Conservation (phyloP, 2,113 vertebrate genomes). For the Planiliza haematocheilus region DNA sequence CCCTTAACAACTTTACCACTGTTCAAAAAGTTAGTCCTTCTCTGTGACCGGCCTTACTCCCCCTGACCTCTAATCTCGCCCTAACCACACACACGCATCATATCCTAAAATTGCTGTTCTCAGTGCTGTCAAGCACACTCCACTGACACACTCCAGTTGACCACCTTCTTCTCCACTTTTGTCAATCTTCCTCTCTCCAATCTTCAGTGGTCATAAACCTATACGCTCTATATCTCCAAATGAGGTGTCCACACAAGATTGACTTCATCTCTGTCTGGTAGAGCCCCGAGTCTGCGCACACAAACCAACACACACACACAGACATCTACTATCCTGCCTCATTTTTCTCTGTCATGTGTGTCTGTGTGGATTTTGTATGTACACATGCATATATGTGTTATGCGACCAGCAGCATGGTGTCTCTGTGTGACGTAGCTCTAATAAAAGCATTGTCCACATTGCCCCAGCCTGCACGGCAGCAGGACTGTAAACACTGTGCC, state of each 20-base stretch:
- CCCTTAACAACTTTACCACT: not conserved
- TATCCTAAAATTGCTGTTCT: slow-evolving; percentile 22
- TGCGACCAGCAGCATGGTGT: slow-evolving; percentile 40
- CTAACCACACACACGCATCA: not conserved
- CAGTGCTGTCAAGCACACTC: slow-evolving; percentile 9
- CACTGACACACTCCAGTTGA: slow-evolving; percentile 11
- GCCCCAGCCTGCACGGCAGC: slow-evolving; percentile 41
- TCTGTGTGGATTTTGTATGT: slow-evolving; percentile 29
- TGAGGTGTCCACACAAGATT: slow-evolving; percentile 41
- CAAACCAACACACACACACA: not conserved
- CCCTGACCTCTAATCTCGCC: not conserved
- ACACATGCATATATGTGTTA: slow-evolving; percentile 11
- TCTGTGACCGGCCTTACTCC: not conserved
- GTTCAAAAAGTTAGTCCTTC: not conserved
- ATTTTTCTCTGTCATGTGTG: slow-evolving; percentile 26
- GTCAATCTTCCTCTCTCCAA: slow-evolving; percentile 27
- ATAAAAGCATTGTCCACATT: slow-evolving; percentile 55
- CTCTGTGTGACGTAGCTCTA: slow-evolving; percentile 48
- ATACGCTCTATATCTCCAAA: slow-evolving; percentile 30
- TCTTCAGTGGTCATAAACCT: slow-evolving; percentile 38
- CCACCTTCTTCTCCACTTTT: slow-evolving; percentile 26
- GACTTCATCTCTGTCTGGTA: slow-evolving; percentile 36
- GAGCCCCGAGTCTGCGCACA: slow-evolving; percentile 2
- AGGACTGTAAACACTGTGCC: slow-evolving; percentile 61
- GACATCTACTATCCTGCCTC: slow-evolving; percentile 2